Evolutionary conservation across 2,113 vertebrate genomes (phyloP), one percentile per base, ranked within the genome.

Genomic region (Arenaria interpres): DNA sequence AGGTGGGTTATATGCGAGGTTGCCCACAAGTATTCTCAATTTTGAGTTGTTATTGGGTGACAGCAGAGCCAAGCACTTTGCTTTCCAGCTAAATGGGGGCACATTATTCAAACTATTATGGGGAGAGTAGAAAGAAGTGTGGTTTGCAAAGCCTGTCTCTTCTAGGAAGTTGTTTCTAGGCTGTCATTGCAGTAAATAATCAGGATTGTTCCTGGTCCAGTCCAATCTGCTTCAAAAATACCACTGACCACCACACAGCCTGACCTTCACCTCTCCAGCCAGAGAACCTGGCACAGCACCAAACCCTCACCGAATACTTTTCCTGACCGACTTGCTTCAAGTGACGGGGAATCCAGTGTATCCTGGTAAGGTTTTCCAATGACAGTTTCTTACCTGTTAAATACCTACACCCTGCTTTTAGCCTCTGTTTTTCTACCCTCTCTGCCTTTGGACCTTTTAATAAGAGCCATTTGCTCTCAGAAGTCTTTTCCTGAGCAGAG

Each of bases 251-350:
- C 50, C 64, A 41, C 41, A 19, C 33, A 81, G 72, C 56, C 53
- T 83, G 85, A 80, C 45, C 76, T 86, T 51, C 37, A 28, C 35
- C 48, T 78, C 73, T 72, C 32, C 73, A 57, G 20, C 41, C n/a
- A 82, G 33, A 68, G 53, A 77, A 45, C 13, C 21, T 94, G 92
- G 20, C 56, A 45, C 24, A 30, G 45, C 73, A 89, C 59, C 73
- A 63, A 30, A 35, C n/a, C 21, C 11, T 68, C 85, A 57, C 28
- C 1, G 0, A 84, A 18, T 0, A 0, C 45, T 39, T n/a, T 56
- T 15, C 17, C 39, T 67, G 39, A 48, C 27, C 3, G 11, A 81
- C 80, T 23, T 2, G 3, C 68, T 72, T 78, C 53, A 7, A 69
- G 35, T 71, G 76, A 23, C 3, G 4, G 39, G 10, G 45, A 93